phyloP scores from a whole-genome alignment of 2,888 invertebrate genomes.

The Cheilosia impressa region DNA sequence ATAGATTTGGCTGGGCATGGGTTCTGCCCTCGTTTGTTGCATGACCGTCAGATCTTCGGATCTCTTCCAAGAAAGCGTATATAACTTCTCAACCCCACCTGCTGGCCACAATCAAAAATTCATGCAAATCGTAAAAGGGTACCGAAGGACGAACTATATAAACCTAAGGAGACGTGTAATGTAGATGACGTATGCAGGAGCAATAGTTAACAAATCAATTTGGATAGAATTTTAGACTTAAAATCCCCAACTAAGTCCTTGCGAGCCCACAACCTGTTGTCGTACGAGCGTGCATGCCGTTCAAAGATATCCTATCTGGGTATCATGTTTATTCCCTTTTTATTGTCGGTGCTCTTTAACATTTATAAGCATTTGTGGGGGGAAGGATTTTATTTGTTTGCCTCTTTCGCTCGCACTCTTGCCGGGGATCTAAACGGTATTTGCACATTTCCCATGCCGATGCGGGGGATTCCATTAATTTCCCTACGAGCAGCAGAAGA shows the following conservation, averaged over 20 bases:
- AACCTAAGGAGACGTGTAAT: constrained; percentile 44
- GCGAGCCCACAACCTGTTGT: constrained; percentile 67
- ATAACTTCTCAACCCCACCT: background rate
- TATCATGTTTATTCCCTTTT: constrained; percentile 59
- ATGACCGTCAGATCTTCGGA: constrained; percentile 49
- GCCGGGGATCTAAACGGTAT: constrained; percentile 41
- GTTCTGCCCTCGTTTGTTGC: constrained; percentile 35
- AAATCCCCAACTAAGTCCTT: constrained; percentile 40
- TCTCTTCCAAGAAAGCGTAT: constrained; percentile 22
- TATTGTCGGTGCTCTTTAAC: constrained; percentile 63
- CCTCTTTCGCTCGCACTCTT: constrained; percentile 22
- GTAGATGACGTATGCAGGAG: constrained; percentile 54
- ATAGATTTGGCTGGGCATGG: background rate
- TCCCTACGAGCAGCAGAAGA: too few species aligned
- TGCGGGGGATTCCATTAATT: constrained; percentile 3
- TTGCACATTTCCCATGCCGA: constrained; percentile 24
- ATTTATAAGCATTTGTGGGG: constrained; percentile 67
- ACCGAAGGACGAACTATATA: constrained; percentile 48
- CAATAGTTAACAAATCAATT: constrained; percentile 74
- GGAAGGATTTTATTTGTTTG: constrained; percentile 32
- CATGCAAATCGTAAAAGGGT: constrained; percentile 72
- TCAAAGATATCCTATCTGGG: constrained; percentile 24
- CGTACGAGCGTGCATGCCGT: constrained; percentile 27
- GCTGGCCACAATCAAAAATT: constrained; percentile 66
- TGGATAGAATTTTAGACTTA: constrained; percentile 65